Evolutionary conservation across 2,888 invertebrate genomes (phyloP), one percentile per base, ranked within the genome.

Genomic region (Sminthurinus aureus): DNA sequence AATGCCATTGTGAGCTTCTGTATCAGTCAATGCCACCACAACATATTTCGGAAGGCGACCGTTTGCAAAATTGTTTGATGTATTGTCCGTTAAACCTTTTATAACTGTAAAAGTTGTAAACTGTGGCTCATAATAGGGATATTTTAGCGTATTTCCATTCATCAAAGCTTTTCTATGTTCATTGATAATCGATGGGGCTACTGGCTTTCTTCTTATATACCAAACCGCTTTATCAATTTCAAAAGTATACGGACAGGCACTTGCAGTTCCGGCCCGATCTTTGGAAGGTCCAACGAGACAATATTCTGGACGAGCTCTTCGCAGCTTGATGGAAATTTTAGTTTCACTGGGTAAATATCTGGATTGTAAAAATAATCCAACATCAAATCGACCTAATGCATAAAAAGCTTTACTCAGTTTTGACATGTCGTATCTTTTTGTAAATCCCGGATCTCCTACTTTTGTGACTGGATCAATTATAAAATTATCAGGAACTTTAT

Each of bases 41-140:
- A 6, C 58, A 22, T 51, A 81, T 73, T 52, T 50, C 1, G 80
- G 80, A 11, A 81, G 51, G 22, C 69, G 69, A 15, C 80, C 80
- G 8, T 8, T 26, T 22, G 20, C 1, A 22, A 71, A n/a, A 2
- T 51, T 26, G 9, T 51, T 52, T 11, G 58, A n/a, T 4, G 22
- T 11, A 58, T 81, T 69, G 0, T 24, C 24, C 6, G 15, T 22
- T 3, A 58, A 26, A 9, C 73, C 80, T 74, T 52, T 6, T 0
- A 18, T 0, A 2, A 81, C n/a, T 0, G 52, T 81, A 12, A 22
- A 73, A 18, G 58, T 81, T 22, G 38, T 73, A 13, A 73, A 2
- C 22, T 74, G 73, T n/a, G 50, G 24, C 20, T 81, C 58, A 22
- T 50, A 58, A 0, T 15, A n/a, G 0, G 58, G 73, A 51, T 73